Evolutionary conservation across 2,113 vertebrate species (phyloP), one percentile per base, ranked within the genome.

Genomic region (Nycticorax nycticorax): DNA sequence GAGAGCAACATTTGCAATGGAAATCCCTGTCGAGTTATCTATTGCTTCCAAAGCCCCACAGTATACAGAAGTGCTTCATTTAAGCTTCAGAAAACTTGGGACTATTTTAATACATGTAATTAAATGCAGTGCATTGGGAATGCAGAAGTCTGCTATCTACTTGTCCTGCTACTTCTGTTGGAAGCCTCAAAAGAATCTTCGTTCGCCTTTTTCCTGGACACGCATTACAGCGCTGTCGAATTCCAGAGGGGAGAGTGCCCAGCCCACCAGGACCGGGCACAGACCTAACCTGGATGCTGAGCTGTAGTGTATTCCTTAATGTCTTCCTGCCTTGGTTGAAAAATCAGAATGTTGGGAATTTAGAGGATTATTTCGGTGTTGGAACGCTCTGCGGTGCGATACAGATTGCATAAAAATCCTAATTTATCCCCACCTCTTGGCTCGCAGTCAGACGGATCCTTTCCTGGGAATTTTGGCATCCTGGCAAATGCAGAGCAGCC

Each of bases 1-100:
- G 76, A 91, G 57, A 91, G 52, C 64, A 94, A 85, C 71, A 88
- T 94, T 93, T 97, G 88, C 92, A 95, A 82, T 92, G 74, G 91
- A 95, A 93, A 97, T 93, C 62, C 69, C 84, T 87, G 66, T 76
- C 92, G 85, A 73, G 69, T 57, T 76, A 79, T 30, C 69, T 73
- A 19, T 57, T 73, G n/a, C 81, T 95, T 92, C 84, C 80, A 75
- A 91, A 93, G 57, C 43, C 72, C 57, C 50, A 59, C 57, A 57
- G 21, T 64, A 78, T 6, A 84, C 37, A 87, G 35, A 33, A 84
- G 28, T 43, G 56, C 60, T 94, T 95, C 62, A 91, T 66, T 93
- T 87, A 74, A 92, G 69, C 62, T 64, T 78, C 52, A 78, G 86
- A 78, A 81, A 94, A 92, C 55, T 43, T 52, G 30, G 67, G 72